Evolutionary conservation across 2,888 invertebrate genomes (phyloP), one percentile per base, ranked within the genome.

Genomic region (Cataglyphis albicans): DNA sequence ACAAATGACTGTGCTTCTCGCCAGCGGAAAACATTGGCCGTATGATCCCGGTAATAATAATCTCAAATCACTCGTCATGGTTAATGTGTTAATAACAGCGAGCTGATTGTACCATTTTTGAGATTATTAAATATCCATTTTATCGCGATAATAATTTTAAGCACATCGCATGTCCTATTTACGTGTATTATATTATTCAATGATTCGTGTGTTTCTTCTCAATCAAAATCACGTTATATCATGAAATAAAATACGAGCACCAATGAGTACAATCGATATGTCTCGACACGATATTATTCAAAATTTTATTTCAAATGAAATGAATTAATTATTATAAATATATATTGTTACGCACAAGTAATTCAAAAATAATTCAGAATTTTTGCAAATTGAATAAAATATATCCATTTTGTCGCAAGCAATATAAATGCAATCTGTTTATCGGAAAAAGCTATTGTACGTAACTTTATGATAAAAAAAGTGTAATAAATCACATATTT

Each of bases 21-120:
- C 55, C n/a, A 32, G 10, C 41, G 32, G 21, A 57, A 57, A 76
- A 35, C 65, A 65, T 18, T 2, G 55, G 41, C 25, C 38, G 32
- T 29, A 21, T 68, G 12, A 68, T 38, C 29, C 15, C 76, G 57
- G 57, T 65, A 78, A 70, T 32, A 78, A 78, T 32, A 29, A 55
- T 67, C 76, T 52, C 76, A 65, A 55, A 75, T 75, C 64, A 38
- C 38, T 67, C 55, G 76, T 76, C 76, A 35, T n/a, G 57, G 15
- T n/a, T 59, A 68, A 78, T 70, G 59, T 68, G 32, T 78, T 78
- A 78, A 70, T 32, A 32, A 21, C 57, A 18, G 6, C 48, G n/a
- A 18, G 21, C 21, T 41, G 7, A 78, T 78, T 41, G 57, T 29
- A 7, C 21, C 41, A 52, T 41, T 78, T 59, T 70, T 41, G 59